Conservation (phyloP, 1,140 invertebrate species). For the Trichonephila clavata region DNA sequence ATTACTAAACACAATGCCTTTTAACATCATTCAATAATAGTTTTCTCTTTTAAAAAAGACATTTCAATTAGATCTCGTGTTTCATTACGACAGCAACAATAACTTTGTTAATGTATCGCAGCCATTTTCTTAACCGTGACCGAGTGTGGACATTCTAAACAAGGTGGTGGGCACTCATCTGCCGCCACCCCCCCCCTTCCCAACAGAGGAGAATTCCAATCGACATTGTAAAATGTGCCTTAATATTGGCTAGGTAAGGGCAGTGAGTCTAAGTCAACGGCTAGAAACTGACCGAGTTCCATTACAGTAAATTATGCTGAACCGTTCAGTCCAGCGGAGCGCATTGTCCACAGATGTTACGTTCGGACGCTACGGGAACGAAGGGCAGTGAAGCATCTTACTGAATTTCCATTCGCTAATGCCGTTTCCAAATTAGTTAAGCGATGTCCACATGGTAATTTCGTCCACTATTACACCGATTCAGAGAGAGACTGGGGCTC, state of each 20-base stretch:
- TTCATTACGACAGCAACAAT: neutral
- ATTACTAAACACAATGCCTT: no score
- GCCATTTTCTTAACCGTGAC: neutral
- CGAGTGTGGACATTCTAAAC: neutral
- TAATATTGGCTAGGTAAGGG: conserved; percentile 50
- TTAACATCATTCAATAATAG: no score
- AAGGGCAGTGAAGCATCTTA: conserved; percentile 49
- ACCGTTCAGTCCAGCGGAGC: conserved; percentile 43
- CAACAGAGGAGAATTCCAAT: neutral
- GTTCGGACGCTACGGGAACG: neutral
- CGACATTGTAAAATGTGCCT: conserved; percentile 52
- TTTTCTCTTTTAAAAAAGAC: no score
- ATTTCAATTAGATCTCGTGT: neutral
- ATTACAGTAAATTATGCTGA: conserved; percentile 67
- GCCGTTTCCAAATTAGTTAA: conserved; percentile 73
- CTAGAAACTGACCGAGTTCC: conserved; percentile 39
- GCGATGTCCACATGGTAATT: conserved; percentile 70
- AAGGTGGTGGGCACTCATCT: neutral
- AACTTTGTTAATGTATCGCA: neutral
- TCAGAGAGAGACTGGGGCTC: conserved; percentile 20
- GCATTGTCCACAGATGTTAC: conserved; percentile 68
- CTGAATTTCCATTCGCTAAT: conserved; percentile 73
- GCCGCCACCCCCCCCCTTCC: neutral
- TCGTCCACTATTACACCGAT: conserved; percentile 62
- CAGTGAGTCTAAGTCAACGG: conserved; percentile 44